phyloP scores from a whole-genome alignment of 2,888 invertebrate genomes.

The Apodemia duryi region DNA sequence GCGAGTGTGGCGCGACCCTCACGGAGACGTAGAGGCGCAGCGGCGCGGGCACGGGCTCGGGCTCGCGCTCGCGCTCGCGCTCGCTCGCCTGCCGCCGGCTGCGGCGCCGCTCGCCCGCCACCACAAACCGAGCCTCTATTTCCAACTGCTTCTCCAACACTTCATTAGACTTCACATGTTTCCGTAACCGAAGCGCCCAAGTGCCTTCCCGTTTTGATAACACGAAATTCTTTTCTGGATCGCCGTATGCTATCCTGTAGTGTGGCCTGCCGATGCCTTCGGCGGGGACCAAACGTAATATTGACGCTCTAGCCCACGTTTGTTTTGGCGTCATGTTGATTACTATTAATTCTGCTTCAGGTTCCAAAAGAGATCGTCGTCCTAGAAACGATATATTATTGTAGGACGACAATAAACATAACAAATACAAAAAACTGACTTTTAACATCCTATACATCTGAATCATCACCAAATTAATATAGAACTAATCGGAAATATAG shows the following conservation, averaged over 20 bases:
- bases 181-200: slow-evolving; percentile 58
- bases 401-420: too few species aligned
- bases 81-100: slow-evolving; percentile 35
- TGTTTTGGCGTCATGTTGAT: slow-evolving; percentile 50
- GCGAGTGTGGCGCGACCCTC: slow-evolving; percentile 44
- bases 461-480: too few species aligned
- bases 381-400: slow-evolving; percentile 37
- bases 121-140: slow-evolving; percentile 62
- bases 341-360: slow-evolving; percentile 60
- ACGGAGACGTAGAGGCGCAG: slow-evolving; percentile 63
- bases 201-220: slow-evolving; percentile 59
- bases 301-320: slow-evolving; percentile 63
- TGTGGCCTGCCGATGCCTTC: slow-evolving; percentile 54
- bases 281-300: slow-evolving; percentile 60
- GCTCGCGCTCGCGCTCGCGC: too few species aligned
- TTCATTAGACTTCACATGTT: slow-evolving; percentile 45
- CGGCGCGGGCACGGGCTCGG: slow-evolving; percentile 44
- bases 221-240: slow-evolving; percentile 48
- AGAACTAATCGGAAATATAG: too few species aligned
- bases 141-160: slow-evolving; percentile 54
- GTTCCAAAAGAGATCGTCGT: slow-evolving; percentile 59
- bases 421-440: too few species aligned
- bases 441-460: too few species aligned
- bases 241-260: slow-evolving; percentile 63
- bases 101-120: slow-evolving; percentile 35